Percentiles rank a stretch among this genome's conserved stretches.
Evolutionary conservation across 2,113 vertebrate species (phyloP).

Genomic region (Ibidorhyncha struthersii): DNA sequence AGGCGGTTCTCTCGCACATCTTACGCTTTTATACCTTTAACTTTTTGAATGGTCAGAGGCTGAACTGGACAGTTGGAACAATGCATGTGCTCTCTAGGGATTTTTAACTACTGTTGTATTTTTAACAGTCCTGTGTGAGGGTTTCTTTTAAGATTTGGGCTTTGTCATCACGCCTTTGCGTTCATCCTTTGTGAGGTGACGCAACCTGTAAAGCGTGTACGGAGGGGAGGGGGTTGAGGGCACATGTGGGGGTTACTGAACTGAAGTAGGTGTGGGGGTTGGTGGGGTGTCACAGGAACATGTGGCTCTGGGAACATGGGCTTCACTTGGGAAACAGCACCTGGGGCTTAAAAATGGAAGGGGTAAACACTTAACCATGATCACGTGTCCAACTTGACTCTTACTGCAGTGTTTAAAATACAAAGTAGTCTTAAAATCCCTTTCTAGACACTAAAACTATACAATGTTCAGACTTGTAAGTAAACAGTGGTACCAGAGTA

Average conservation of each 20-base stretch:
- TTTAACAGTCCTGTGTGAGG: constrained; percentile 58
- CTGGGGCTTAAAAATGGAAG: not conserved
- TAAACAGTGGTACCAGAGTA: constrained; percentile 70
- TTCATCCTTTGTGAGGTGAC: not conserved
- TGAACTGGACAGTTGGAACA: constrained; percentile 43
- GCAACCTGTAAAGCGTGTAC: not conserved
- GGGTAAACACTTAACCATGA: not conserved
- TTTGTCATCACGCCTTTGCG: not conserved
- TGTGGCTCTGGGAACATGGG: not conserved
- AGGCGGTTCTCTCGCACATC: constrained; percentile 72
- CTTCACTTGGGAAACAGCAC: not conserved
- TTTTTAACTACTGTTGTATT: constrained; percentile 70
- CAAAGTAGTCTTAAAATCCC: constrained; percentile 69
- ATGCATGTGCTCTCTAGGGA: constrained; percentile 52
- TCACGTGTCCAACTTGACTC: not conserved
- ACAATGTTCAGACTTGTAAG: constrained; percentile 69
- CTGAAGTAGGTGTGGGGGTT: not conserved
- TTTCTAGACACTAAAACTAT: constrained; percentile 74
- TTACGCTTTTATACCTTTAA: constrained; percentile 69
- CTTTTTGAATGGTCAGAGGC: constrained; percentile 50
- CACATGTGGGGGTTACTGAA: not conserved
- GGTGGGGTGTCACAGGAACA: not conserved
- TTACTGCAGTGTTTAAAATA: constrained; percentile 60
- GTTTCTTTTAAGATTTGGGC: not conserved
- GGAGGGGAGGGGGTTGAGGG: constrained; percentile 4